Base-by-base conservation (phyloP, 2,797 vertebrate species). In the Chrosomus eos region DNA sequence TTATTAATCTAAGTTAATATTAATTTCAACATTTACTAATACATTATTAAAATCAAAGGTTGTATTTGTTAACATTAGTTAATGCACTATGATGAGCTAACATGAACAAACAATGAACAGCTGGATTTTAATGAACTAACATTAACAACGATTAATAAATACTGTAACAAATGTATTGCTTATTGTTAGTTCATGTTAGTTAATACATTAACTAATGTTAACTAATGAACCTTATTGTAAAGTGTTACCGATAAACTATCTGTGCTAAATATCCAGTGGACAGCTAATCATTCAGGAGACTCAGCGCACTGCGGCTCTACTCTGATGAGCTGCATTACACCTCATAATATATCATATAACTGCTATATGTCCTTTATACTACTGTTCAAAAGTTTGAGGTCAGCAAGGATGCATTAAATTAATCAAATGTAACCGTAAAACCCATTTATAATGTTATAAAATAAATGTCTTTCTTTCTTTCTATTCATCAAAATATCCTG, bases 221-320 rank as follows among this genome's bases (percentile, higher is more conserved):
- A n/a, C n/a, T n/a, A n/a, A n/a, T n/a, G n/a, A n/a, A n/a, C n/a
- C n/a, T n/a, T n/a, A n/a, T n/a, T n/a, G n/a, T n/a, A n/a, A n/a
- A n/a, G n/a, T n/a, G n/a, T n/a, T n/a, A n/a, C n/a, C n/a, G 23
- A 71, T 71, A 71, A 71, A 26, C 38, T 71, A 36, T 71, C 23
- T 26, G 16, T n/a, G 38, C 23, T 26, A 2, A 71, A 43, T 71
- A 43, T 76, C 51, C 33, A 76, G 33, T 9, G 2, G 53, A 60
- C 31, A 62, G 14, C 75, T 62, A n/a, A 74, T 74, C 28, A 74
- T 18, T 74, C 45, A n/a, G 2, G 5, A 16, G 45, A 23, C 51
- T 16, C 33, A 18, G 8, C 26, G 16, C 53, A 77, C 36, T 70
- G 68, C 23, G 0, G 23, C 23, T 77, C 55, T 19, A 28, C 19